A percentile compares a stretch with the other conserved stretches of the same genome.
These are phyloP conservation scores for Hybognathus amarus DNA, from an alignment of 2,797 vertebrate genomes.

Conservation along the genomic window DNA sequence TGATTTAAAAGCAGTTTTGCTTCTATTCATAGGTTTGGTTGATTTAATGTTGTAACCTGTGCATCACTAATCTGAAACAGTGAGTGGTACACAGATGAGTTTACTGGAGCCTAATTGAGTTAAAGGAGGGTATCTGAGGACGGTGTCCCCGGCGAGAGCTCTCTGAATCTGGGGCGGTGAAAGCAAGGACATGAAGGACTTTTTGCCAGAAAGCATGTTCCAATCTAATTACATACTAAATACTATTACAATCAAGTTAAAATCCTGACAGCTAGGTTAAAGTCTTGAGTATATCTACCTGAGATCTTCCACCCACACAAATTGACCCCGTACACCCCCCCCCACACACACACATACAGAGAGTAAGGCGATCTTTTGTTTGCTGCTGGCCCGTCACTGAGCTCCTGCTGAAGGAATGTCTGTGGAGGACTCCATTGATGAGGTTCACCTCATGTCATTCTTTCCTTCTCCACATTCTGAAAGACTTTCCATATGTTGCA, in stretches of 20 bases:
- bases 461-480: slow-evolving; percentile 43
- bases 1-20: neutral
- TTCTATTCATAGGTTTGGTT: neutral
- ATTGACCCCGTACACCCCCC: neutral
- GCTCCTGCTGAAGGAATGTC: slow-evolving; percentile 35
- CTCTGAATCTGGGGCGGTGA: neutral
- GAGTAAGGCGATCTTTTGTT: slow-evolving; percentile 16
- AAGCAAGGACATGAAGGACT: neutral
- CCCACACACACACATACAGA: neutral
- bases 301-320: neutral
- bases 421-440: slow-evolving; percentile 21
- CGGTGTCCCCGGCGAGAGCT: slow-evolving; percentile 1
- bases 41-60: neutral
- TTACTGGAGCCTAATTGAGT: slow-evolving; percentile 41
- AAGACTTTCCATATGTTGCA: slow-evolving; percentile 48
- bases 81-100: slow-evolving; percentile 5
- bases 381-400: slow-evolving; percentile 17
- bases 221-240: slow-evolving; percentile 29
- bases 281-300: slow-evolving; percentile 9
- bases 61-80: slow-evolving; percentile 16
- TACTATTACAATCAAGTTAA: slow-evolving; percentile 17
- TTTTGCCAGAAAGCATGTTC: slow-evolving; percentile 12
- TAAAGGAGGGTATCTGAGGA: slow-evolving; percentile 29
- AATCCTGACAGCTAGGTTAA: slow-evolving; percentile 8
- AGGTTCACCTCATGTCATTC: slow-evolving; percentile 46